Evolutionary conservation across 2,797 vertebrate species (phyloP).

Genomic region (Danio tinwini): DNA sequence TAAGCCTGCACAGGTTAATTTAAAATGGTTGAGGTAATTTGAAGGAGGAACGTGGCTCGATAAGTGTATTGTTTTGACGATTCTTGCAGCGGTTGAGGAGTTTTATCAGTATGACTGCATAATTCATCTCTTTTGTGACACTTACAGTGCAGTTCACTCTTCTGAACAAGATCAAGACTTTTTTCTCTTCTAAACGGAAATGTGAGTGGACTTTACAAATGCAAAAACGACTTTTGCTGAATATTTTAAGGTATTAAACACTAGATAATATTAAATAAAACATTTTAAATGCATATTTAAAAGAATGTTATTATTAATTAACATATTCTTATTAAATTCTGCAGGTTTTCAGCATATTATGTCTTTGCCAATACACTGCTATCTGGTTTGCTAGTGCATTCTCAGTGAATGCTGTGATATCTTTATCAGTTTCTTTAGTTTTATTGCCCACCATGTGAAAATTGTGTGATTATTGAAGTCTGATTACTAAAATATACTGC

Average conservation of each 20-base stretch:
- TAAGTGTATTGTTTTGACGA: constrained; percentile 30
- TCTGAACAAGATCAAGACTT: not conserved
- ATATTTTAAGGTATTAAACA: not conserved
- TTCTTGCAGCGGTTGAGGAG: constrained; percentile 13
- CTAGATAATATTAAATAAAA: not conserved
- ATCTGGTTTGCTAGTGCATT: too few species aligned
- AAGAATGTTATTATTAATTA: not conserved
- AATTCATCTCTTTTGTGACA: constrained; percentile 28
- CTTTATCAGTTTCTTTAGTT: not conserved
- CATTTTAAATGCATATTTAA: too few species aligned
- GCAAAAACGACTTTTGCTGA: not conserved
- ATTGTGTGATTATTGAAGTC: not conserved
- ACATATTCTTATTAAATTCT: not conserved
- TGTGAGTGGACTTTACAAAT: not conserved
- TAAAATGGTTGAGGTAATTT: constrained; percentile 19
- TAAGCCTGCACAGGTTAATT: constrained; percentile 23
- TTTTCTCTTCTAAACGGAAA: not conserved
- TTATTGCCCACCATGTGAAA: not conserved
- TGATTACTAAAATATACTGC: not conserved
- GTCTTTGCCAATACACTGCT: not conserved
- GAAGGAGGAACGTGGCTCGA: constrained; percentile 17
- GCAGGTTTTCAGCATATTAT: too few species aligned
- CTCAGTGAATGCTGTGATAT: not conserved
- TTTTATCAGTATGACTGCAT: constrained; percentile 22
- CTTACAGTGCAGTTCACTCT: not conserved